Base-by-base conservation (phyloP, 2,113 vertebrate genomes). In the Zosterops borbonicus region DNA sequence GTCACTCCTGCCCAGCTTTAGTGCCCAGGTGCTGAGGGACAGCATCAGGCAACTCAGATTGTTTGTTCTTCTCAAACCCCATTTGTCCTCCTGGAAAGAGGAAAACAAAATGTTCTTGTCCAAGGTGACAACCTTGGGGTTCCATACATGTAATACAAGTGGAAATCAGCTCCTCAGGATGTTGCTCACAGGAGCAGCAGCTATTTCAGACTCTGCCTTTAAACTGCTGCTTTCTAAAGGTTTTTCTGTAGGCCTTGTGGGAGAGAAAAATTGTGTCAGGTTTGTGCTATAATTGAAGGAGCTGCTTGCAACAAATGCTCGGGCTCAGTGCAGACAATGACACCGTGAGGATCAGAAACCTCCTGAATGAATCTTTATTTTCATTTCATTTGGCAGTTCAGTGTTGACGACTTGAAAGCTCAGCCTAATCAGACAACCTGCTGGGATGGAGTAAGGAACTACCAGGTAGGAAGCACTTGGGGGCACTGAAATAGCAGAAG, bases 371-470 rank as follows among this genome's bases (percentile, higher is more conserved):
- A 83, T 73, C 35, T 44, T 17, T 44, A 12, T 70, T 90, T 83
- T 53, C 65, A 20, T 94, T 94, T 69, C 44, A 1, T 92, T 92
- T 73, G 95, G 62, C 97, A 99, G 99, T 99, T 99, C 94, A 98
- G 99, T 89, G 98, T 99, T 14, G 98, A 99, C 42, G 99, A 99
- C 93, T 98, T 99, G 85, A 99, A 99, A 97, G 98, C 98, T 73
- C 93, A 99, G 70, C 98, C 99, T 24, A 94, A 98, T 76, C 99
- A 99, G 97, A 99, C 98, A 23, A 87, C 98, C 73, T 99, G 98
- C 96, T 99, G 99, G 99, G 99, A 99, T 64, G 99, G 99, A 78
- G 99, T 99, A 49, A 98, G 99, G 75, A 99, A 99, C 94, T 99
- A 99, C 95, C 99, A 99, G 99, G 99, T 99, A 93, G 83, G 94